These are phyloP conservation scores for Tolmerus cingulatus DNA, from an alignment of 2,888 invertebrate genomes.

Conservation along the genomic window DNA sequence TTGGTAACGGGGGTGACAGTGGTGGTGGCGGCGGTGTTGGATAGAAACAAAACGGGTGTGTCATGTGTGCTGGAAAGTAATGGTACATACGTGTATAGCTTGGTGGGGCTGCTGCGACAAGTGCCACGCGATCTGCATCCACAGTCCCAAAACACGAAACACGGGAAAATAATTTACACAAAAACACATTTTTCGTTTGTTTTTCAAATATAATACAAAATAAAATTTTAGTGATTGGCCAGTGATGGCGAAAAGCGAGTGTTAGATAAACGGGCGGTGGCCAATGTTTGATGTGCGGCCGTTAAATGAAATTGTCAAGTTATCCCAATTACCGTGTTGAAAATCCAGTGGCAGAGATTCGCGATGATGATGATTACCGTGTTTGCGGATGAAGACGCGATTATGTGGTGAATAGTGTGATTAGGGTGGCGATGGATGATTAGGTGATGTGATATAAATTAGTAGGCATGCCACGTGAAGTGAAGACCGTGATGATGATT, in stretches of 20 bases:
- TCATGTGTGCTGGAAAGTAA: constrained; percentile 68
- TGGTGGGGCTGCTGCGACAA: constrained; percentile 69
- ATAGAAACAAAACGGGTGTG: constrained; percentile 65
- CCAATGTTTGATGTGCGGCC: not conserved
- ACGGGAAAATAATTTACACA: constrained; percentile 19
- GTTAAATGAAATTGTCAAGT: not conserved
- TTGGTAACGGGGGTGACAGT: constrained; percentile 52
- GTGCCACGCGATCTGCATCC: constrained; percentile 69
- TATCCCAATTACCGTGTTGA: constrained; percentile 26
- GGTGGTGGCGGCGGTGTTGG: constrained; percentile 61
- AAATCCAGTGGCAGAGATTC: constrained; percentile 5
- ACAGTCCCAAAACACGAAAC: constrained; percentile 48
- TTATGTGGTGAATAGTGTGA: constrained; percentile 20
- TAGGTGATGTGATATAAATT: constrained; percentile 23
- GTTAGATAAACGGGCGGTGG: not conserved
- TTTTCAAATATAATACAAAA: not conserved
- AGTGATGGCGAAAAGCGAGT: not conserved
- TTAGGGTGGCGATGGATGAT: constrained; percentile 14
- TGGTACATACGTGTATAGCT: constrained; percentile 71
- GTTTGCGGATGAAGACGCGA: constrained; percentile 1
- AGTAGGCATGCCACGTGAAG: constrained; percentile 17
- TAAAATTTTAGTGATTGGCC: not conserved
- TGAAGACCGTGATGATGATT: constrained; percentile 1
- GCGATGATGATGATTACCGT: constrained; percentile 7
- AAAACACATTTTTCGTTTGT: not conserved